Evolutionary conservation across 2,888 invertebrate species (phyloP).

Genomic region (Yponomeuta cagnagella): DNA sequence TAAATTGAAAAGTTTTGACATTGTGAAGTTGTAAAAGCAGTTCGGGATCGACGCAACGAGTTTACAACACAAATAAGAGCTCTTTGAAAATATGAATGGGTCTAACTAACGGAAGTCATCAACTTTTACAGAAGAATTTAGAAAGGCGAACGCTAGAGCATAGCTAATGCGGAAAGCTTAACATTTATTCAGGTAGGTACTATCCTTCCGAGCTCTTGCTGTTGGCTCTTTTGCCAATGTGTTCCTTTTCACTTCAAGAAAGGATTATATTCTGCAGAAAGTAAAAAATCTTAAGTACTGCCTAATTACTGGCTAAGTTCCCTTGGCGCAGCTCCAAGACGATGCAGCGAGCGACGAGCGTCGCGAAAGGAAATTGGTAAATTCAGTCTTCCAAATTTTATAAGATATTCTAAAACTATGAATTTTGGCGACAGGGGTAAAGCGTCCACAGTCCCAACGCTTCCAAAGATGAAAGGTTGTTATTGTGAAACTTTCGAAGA

Average conservation of each 20-base stretch:
- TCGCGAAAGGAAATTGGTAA: neutral
- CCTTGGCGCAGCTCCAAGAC: neutral
- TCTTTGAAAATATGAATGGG: neutral
- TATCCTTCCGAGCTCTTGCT: no score
- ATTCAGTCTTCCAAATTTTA: neutral
- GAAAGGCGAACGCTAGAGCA: no score
- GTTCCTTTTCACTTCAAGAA: neutral
- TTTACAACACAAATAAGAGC: neutral
- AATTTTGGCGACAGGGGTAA: neutral
- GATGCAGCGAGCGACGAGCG: neutral
- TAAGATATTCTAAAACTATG: no score
- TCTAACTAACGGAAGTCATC: no score
- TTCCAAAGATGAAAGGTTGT: neutral
- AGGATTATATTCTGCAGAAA: neutral
- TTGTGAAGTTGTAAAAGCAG: neutral
- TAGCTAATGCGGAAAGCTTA: no score
- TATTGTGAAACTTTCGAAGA: no score
- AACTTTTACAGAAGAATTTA: no score
- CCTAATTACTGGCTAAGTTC: neutral
- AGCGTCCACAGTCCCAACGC: neutral
- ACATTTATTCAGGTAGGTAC: no score
- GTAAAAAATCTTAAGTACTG: neutral
- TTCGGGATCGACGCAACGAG: neutral
- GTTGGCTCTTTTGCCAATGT: neutral
- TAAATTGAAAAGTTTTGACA: neutral